Evolutionary conservation across 2,113 vertebrate genomes (phyloP).

Genomic region (Phalacrocorax aristotelis): DNA sequence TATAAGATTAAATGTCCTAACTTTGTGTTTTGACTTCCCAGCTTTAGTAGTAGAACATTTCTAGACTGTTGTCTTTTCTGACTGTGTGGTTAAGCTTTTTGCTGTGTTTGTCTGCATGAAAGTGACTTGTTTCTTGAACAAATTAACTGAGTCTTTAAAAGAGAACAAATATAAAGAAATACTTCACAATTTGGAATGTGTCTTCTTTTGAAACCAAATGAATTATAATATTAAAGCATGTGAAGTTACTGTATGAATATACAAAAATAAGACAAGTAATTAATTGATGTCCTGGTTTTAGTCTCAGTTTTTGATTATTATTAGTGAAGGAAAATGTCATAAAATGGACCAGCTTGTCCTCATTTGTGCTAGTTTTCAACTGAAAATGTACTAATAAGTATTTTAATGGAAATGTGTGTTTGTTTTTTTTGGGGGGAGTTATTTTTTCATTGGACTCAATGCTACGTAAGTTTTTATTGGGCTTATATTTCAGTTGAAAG

Average conservation of each 20-base stretch:
- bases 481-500: not conserved
- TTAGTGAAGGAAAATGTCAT: not conserved
- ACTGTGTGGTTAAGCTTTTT: not conserved
- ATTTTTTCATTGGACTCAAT: not conserved
- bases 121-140: not conserved
- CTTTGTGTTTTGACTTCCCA: not conserved
- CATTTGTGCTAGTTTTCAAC: not conserved
- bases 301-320: not conserved
- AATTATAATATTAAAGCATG: not conserved
- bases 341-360: not conserved
- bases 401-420: not conserved
- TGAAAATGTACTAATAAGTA: not conserved
- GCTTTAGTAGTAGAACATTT: not conserved
- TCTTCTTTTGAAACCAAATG: not conserved
- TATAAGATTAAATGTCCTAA: not conserved
- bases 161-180: not conserved
- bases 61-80: not conserved
- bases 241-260: not conserved
- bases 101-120: not conserved
- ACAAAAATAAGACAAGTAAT: not conserved
- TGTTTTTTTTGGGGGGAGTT: accelerated
- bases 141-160: not conserved
- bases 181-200: not conserved
- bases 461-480: not conserved
- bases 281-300: not conserved